Conservation (phyloP, 2,888 invertebrate species). For the Nemurella pictetii region DNA sequence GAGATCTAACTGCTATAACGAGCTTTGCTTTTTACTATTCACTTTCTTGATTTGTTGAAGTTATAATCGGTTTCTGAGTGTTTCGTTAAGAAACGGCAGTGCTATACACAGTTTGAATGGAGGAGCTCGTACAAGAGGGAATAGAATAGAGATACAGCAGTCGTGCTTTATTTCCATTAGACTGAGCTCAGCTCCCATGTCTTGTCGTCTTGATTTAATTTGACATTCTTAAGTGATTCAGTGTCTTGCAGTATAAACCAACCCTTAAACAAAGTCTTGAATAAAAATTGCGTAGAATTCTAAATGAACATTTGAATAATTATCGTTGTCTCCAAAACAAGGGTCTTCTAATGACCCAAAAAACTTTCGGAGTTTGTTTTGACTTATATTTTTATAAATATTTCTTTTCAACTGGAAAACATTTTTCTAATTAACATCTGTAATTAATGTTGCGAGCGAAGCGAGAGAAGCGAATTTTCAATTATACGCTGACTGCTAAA, state of each 20-base stretch:
- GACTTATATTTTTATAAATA: neutral
- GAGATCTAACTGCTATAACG: neutral
- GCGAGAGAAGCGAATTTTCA: too few relatives aligned
- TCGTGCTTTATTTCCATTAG: slow-evolving; percentile 20
- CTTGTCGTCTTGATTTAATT: slow-evolving; percentile 21
- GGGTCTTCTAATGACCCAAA: neutral
- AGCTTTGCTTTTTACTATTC: slow-evolving; percentile 3
- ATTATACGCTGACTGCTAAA: too few relatives aligned
- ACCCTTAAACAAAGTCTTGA: slow-evolving; percentile 14
- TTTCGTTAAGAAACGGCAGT: neutral
- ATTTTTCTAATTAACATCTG: slow-evolving; percentile 4
- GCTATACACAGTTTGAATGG: neutral
- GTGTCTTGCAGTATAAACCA: slow-evolving; percentile 19
- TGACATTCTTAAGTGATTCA: slow-evolving; percentile 8
- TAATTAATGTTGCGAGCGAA: too few relatives aligned
- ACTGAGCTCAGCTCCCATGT: slow-evolving; percentile 10
- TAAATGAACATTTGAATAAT: slow-evolving; percentile 29
- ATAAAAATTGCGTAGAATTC: slow-evolving; percentile 24
- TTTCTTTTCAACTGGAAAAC: neutral
- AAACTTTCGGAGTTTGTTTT: neutral
- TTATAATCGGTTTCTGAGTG: neutral
- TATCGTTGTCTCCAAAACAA: slow-evolving; percentile 15
- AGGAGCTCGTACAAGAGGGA: neutral
- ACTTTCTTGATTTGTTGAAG: neutral
- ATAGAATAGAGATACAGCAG: neutral